phyloP scores from a whole-genome alignment of 2,113 vertebrate genomes.

The Brachypodius melanocephalos region DNA sequence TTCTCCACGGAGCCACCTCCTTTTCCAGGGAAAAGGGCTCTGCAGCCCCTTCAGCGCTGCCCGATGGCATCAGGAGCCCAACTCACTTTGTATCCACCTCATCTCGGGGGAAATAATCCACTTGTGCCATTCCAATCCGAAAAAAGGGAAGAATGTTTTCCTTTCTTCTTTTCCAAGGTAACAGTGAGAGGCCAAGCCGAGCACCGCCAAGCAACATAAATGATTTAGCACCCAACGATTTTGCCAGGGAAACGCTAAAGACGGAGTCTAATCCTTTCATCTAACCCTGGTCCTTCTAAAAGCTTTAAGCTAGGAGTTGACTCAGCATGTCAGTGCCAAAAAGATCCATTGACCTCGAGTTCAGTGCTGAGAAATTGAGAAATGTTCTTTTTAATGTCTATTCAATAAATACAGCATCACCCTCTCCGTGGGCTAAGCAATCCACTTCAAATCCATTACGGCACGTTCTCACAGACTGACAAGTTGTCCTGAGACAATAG shows the following conservation, averaged over 20 bases:
- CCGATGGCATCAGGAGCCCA: not conserved
- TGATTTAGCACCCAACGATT: slow-evolving; percentile 76
- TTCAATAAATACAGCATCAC: slow-evolving; percentile 93
- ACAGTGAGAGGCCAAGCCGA: slow-evolving; percentile 47
- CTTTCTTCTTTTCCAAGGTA: slow-evolving; percentile 34
- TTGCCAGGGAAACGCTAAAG: slow-evolving; percentile 77
- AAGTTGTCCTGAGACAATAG: slow-evolving; percentile 84
- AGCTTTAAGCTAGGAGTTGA: slow-evolving; percentile 83
- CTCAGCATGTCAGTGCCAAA: slow-evolving; percentile 86
- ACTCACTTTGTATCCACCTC: not conserved
- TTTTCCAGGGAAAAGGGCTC: not conserved
- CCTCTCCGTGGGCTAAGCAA: slow-evolving; percentile 84
- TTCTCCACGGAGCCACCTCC: not conserved
- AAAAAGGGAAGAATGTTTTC: not conserved
- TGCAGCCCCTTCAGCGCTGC: not conserved
- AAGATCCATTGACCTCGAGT: slow-evolving; percentile 93
- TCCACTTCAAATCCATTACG: slow-evolving; percentile 91
- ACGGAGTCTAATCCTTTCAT: slow-evolving; percentile 83
- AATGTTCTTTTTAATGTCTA: slow-evolving; percentile 94
- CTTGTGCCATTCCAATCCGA: not conserved
- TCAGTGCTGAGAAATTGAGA: slow-evolving; percentile 88
- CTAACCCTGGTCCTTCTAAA: slow-evolving; percentile 78
- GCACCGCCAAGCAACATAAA: slow-evolving; percentile 67
- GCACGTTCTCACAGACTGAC: slow-evolving; percentile 87
- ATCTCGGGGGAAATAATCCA: not conserved